Evolutionary conservation across 2,888 invertebrate species (phyloP).

Genomic region (Ornithoptera priamus): DNA sequence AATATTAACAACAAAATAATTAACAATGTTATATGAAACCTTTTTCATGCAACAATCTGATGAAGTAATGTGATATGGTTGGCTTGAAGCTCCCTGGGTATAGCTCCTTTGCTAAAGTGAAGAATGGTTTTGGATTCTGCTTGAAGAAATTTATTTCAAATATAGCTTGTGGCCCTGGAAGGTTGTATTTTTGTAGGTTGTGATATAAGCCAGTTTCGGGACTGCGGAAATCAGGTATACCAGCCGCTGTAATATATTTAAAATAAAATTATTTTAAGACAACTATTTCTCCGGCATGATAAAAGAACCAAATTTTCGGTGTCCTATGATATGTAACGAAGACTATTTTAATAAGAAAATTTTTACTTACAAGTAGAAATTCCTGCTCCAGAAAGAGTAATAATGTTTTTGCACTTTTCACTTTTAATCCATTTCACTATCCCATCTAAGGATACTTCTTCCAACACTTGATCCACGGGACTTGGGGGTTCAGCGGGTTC

Average conservation of each 20-base stretch:
- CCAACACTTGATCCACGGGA: slow-evolving; percentile 76
- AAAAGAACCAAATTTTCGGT: no score
- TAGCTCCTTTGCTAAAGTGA: slow-evolving; percentile 92
- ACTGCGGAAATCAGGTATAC: slow-evolving; percentile 97
- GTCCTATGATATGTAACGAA: no score
- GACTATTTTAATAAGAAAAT: background rate
- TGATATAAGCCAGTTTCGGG: slow-evolving; percentile 95
- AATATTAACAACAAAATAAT: no score
- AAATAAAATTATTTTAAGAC: background rate
- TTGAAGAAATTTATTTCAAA: slow-evolving; percentile 94
- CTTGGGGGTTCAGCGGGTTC: slow-evolving; percentile 63
- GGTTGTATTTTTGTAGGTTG: slow-evolving; percentile 93
- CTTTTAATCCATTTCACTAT: slow-evolving; percentile 89
- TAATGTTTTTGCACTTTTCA: slow-evolving; percentile 89
- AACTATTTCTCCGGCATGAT: no score
- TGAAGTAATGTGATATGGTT: slow-evolving; percentile 94
- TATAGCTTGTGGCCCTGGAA: slow-evolving; percentile 95
- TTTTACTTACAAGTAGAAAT: slow-evolving; percentile 93
- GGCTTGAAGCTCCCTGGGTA: slow-evolving; percentile 94
- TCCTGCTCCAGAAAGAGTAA: slow-evolving; percentile 97
- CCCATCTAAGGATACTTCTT: slow-evolving; percentile 86
- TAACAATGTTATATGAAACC: slow-evolving; percentile 50
- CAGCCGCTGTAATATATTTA: slow-evolving; percentile 84
- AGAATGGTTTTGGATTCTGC: slow-evolving; percentile 95
- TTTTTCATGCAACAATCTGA: slow-evolving; percentile 91